These are phyloP conservation scores for Cataglyphis cursor DNA, from an alignment of 2,888 invertebrate species.

Conservation along the genomic window DNA sequence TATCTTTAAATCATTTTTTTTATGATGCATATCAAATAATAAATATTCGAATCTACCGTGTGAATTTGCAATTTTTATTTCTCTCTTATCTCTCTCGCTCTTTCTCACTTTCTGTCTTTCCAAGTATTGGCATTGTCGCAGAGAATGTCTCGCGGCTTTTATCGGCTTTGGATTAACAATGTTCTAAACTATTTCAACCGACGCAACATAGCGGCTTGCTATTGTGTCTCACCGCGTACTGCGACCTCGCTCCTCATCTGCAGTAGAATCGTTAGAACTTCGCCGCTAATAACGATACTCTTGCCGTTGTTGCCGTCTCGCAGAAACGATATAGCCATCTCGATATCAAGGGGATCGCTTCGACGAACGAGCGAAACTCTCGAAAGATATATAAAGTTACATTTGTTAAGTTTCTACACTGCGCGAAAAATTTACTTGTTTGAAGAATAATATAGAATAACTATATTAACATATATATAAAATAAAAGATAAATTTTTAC, in stretches of 20 bases:
- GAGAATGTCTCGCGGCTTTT: constrained; percentile 64
- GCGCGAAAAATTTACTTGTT: background rate
- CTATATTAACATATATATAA: background rate
- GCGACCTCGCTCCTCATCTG: constrained; percentile 53
- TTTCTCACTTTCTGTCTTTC: constrained; percentile 26
- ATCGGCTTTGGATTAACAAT: constrained; percentile 75
- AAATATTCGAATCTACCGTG: constrained; percentile 2
- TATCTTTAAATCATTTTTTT: background rate
- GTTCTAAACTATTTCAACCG: constrained; percentile 75
- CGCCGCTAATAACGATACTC: constrained; percentile 39
- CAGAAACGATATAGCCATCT: constrained; percentile 9
- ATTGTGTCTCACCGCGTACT: constrained; percentile 64
- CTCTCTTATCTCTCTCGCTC: background rate
- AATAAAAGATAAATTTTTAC: background rate
- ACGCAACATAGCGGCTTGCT: constrained; percentile 56
- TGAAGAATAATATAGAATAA: background rate
- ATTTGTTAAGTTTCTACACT: background rate
- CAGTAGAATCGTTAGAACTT: constrained; percentile 63
- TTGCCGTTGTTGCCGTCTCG: background rate
- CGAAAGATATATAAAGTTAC: background rate
- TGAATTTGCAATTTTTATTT: constrained; percentile 2
- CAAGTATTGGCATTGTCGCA: constrained; percentile 48
- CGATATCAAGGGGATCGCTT: background rate
- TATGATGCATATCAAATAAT: background rate
- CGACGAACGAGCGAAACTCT: background rate